Base-by-base conservation (phyloP, 2,113 vertebrate species). In the Chiloscyllium plagiosum region DNA sequence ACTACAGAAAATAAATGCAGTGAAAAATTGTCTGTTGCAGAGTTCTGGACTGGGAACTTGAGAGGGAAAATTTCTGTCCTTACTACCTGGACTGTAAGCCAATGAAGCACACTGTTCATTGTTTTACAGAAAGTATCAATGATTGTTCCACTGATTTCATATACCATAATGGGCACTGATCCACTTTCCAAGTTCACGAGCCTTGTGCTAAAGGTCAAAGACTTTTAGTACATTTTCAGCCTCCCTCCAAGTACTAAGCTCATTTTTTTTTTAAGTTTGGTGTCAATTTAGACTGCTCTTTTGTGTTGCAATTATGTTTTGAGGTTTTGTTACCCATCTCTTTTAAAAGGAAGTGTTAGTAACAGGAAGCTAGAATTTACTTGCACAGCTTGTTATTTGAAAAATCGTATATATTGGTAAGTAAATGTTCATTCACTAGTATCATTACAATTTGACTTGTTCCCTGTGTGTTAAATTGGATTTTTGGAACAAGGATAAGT, bases 251-350 rank as follows among this genome's bases (percentile, higher is more conserved):
- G 65, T 17, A 37, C 61, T 20, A 7, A 10, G 33, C 29, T 94
- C 5, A 68, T 94, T 94, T 66, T 17, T 94, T 94, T 68, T 37
- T 69, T 68, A n/a, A 8, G 4, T 94, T 42, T 4, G 66, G 24
- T 2, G 22, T 72, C 47, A 68, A 95, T 70, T 50, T 52, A 50
- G 22, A 50, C n/a, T 50, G 93, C 13, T 22, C 68, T 26, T 50
- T 26, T 72, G 50, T 95, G 93, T 95, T 95, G 68, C 93, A 95
- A 72, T 72, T 95, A 72, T 70, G 70, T 50, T 17, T 95, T 95
- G 93, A 70, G 66, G 93, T 95, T 95, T 94, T 72, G 26, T 72
- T n/a, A 72, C 42, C 37, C n/a, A 0, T 29, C 65, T 12, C n/a
- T 4, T 94, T 42, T 42, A 70, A 24, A 29, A 72, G 93, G 66